A percentile compares a stretch with the other conserved stretches of the same genome.
Conservation (phyloP, 2,113 vertebrate genomes). For the Eidolon helvum region DNA sequence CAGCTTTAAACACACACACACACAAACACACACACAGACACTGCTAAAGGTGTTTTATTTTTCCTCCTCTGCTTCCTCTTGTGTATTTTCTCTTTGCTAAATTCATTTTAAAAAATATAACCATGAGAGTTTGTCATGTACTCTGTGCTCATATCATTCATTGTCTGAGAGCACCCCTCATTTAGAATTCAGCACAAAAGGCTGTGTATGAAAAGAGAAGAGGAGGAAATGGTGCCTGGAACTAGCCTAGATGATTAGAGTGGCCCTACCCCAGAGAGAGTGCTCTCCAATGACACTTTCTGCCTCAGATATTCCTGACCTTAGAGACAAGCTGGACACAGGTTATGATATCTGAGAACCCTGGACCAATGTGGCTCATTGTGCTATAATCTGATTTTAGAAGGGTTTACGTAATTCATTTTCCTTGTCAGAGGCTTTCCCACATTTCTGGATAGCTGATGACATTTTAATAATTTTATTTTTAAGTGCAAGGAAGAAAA, state of each 20-base stretch:
- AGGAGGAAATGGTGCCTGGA: rapidly evolving
- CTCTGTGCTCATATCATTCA: background rate
- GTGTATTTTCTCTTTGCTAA: background rate
- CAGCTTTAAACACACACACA: background rate
- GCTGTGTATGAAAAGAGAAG: background rate
- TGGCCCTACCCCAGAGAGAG: background rate
- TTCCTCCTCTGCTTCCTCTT: background rate
- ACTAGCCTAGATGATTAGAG: too few species aligned
- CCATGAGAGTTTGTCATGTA: rapidly evolving
- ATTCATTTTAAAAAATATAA: background rate
- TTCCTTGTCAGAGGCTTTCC: conserved; percentile 42
- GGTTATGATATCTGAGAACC: background rate
- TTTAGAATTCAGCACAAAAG: background rate
- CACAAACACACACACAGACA: background rate
- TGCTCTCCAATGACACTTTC: background rate
- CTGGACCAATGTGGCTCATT: background rate
- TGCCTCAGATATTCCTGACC: background rate
- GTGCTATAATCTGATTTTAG: conserved; percentile 15
- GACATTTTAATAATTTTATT: conserved; percentile 29
- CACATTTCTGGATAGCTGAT: background rate
- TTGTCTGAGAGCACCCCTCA: rapidly evolving
- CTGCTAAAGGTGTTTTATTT: background rate
- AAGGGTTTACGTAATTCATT: background rate
- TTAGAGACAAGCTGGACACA: background rate
- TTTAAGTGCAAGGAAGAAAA: conserved; percentile 41